These are phyloP conservation scores for Cercopithecus mona DNA, from an alignment of 2,113 vertebrate species.

Conservation along the genomic window DNA sequence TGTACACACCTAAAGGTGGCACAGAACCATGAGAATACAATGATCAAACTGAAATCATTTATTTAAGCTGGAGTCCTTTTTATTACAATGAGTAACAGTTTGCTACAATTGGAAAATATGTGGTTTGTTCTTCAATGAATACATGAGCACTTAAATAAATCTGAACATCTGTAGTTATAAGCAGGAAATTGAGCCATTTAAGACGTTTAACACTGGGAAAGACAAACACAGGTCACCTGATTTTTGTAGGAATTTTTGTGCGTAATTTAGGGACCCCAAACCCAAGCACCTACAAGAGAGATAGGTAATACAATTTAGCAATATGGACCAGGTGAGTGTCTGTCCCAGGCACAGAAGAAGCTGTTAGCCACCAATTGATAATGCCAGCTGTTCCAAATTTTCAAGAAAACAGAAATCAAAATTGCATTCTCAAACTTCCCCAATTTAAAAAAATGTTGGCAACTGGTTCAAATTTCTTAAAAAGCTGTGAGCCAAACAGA, in stretches of 20 bases:
- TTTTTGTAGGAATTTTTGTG: not conserved
- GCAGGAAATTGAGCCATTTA: constrained; percentile 1
- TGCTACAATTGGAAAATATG: not conserved
- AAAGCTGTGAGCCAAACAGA: not conserved
- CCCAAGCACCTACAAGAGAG: not conserved
- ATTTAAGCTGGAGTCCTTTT: not conserved
- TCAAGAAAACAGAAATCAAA: constrained; percentile 12
- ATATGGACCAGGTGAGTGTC: not conserved
- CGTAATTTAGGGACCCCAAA: not conserved
- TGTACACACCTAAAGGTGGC: constrained; percentile 40
- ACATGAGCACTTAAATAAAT: not conserved
- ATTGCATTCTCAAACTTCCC: not conserved
- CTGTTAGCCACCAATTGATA: not conserved
- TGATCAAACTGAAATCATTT: constrained; percentile 42
- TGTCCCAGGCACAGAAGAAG: not conserved
- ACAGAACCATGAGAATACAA: not conserved
- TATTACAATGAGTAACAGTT: not conserved
- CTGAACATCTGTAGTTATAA: not conserved
- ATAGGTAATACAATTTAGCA: not conserved
- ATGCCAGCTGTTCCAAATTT: constrained; percentile 2
- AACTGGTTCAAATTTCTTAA: not conserved
- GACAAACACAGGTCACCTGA: not conserved
- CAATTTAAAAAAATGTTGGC: not conserved
- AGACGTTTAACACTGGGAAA: not conserved
- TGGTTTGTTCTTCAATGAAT: not conserved